Conservation (phyloP, 2,797 vertebrate species). For the Phaenicophaeus curvirostris region DNA sequence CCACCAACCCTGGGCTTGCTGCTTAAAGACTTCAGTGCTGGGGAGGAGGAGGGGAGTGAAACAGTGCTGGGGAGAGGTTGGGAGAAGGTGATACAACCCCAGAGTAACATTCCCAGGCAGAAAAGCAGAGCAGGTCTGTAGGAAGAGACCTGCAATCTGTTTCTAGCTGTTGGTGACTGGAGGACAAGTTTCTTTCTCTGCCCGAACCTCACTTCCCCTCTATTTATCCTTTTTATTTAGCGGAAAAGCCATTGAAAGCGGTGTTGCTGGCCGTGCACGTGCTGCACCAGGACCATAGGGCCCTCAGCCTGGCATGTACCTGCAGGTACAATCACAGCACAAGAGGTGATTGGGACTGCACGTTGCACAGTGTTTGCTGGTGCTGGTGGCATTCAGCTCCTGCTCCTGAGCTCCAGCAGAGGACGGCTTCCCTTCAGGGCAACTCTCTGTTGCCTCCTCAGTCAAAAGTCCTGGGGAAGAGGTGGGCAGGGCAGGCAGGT, state of each 20-base stretch:
- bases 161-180: not conserved
- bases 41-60: not conserved
- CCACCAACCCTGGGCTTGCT: slow-evolving; percentile 42
- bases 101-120: not conserved
- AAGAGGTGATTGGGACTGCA: rapidly evolving
- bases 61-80: not conserved
- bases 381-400: rapidly evolving
- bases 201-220: not conserved
- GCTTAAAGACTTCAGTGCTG: not conserved
- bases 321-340: rapidly evolving
- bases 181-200: not conserved
- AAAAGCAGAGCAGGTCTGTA: slow-evolving; percentile 8
- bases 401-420: not conserved
- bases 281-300: rapidly evolving
- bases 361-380: rapidly evolving
- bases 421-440: not conserved
- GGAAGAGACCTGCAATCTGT: not conserved
- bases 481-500: not conserved
- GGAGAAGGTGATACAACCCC: not conserved
- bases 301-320: not conserved
- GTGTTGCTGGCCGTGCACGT: not conserved
- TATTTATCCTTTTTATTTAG: not conserved
- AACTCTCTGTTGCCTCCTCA: not conserved
- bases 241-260: not conserved
- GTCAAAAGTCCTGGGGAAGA: not conserved